Evolutionary conservation across 2,888 invertebrate genomes (phyloP), one percentile per base, ranked within the genome.

Genomic region (Yponomeuta evonymella): DNA sequence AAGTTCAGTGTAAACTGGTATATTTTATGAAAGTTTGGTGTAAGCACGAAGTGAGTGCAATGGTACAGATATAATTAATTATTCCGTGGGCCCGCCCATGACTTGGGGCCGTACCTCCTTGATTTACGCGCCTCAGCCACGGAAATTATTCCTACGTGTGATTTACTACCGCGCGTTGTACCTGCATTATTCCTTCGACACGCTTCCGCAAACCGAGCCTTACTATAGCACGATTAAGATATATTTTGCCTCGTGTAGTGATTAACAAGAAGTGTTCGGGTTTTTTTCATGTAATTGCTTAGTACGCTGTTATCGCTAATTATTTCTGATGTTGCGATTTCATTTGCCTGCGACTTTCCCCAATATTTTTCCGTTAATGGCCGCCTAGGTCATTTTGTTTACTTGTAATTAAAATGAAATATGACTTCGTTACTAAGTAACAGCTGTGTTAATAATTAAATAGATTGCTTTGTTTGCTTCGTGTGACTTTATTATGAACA

Each of bases 81-180:
- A 58, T 58, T 58, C 51, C 15, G 51, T 15, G 51, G 51, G 51
- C 51, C 5, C 51, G 51, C 51, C 51, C 51, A 0, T 43, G 43
- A 43, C 43, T 43, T 43, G 43, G 43, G 9, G 43, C 6, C 67
- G n/a, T n/a, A 36, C 51, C 62, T 70, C 75, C 78, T 74, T 77
- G 79, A 79, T 81, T 86, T 84, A 84, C 79, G 78, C 77, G 77
- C 76, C 75, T 75, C 78, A 75, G 73, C 76, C 75, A 79, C 78
- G 78, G 81, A 81, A 86, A 88, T 87, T 86, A 86, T 88, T 83
- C 83, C 83, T 77, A 78, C 78, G 78, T 79, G 80, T 88, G 87
- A 89, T 88, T 86, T 87, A 89, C 81, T 78, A 78, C 79, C 73
- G 74, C 77, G 78, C 78, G 78, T 83, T 86, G 84, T 83, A 85